Base-by-base conservation (phyloP, 2,888 invertebrate species). In the Diaphora mendica region DNA sequence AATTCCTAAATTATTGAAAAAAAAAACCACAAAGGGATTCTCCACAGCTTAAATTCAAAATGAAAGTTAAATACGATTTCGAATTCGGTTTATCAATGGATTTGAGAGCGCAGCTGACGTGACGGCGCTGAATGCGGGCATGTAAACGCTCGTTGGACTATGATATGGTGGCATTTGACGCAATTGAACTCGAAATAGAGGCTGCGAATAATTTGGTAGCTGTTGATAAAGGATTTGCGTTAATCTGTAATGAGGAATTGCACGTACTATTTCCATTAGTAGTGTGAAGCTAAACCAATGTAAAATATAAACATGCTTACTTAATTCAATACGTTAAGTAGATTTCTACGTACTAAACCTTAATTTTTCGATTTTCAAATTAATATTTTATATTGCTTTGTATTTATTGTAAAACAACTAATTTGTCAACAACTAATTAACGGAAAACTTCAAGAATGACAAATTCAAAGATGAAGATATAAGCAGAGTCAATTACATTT, bases 61-160 rank as follows among this genome's bases (percentile, higher is more conserved):
- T 67, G 35, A 67, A 75, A 75, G 44, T 81, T 72, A 73, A 81
- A 77, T 68, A 59, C 68, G 62, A 75, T 76, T 67, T 76, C 73
- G 71, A 75, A 75, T 70, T 55, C 30, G 51, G 72, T 79, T 77
- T 72, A 79, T 77, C 70, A 82, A 76, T 72, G 64, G 73, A 73
- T 71, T 70, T 68, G 70, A 76, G 72, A 64, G 69, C 76, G 70
- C 79, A 77, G 79, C 76, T 80, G 82, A 82, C 81, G 77, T 78
- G 69, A 78, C 70, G 33, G 68, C 62, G 71, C 73, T 70, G 71
- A 72, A 84, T 87, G 80, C 84, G 83, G 84, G 81, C 76, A 75
- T 82, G 77, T 79, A 85, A 85, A 82, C 79, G 79, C 80, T 86
- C 83, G 85, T 84, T 85, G 84, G 73, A 74, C 73, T 72, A 65